Conservation (phyloP, 2,113 vertebrate genomes). For the Sclerurus mexicanus region DNA sequence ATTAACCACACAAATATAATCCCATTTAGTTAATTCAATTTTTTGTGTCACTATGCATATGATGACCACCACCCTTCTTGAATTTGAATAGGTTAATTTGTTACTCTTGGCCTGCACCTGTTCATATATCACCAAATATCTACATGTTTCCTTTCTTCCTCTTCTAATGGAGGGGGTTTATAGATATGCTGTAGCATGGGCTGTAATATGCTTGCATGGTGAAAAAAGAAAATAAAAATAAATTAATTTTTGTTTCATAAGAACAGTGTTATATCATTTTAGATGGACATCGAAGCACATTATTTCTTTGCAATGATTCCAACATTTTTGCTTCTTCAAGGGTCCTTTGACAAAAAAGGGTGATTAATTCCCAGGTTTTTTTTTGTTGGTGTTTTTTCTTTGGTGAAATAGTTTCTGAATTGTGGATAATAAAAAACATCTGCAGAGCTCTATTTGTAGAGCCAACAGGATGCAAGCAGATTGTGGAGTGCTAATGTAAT, state of each 20-base stretch:
- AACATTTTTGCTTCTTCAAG: slow-evolving; percentile 1
- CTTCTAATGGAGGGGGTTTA: background rate
- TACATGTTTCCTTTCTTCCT: background rate
- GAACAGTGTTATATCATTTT: background rate
- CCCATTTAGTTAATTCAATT: background rate
- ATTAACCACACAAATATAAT: background rate
- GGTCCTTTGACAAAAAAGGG: background rate
- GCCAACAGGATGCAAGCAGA: slow-evolving; percentile 38
- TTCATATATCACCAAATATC: background rate
- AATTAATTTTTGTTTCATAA: background rate
- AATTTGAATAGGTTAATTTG: background rate
- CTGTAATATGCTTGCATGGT: background rate
- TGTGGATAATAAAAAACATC: slow-evolving; percentile 48
- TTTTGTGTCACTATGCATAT: background rate
- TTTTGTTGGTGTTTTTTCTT: background rate
- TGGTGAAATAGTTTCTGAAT: slow-evolving; percentile 42
- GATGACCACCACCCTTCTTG: background rate
- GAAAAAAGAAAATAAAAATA: background rate
- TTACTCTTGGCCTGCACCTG: background rate
- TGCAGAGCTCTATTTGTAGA: slow-evolving; percentile 29
- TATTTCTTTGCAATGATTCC: background rate
- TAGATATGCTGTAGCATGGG: background rate
- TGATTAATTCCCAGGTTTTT: background rate
- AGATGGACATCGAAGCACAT: background rate
- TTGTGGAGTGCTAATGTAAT: slow-evolving; percentile 31